Base-by-base conservation (phyloP, 2,888 invertebrate species). In the Acheta domesticus region DNA sequence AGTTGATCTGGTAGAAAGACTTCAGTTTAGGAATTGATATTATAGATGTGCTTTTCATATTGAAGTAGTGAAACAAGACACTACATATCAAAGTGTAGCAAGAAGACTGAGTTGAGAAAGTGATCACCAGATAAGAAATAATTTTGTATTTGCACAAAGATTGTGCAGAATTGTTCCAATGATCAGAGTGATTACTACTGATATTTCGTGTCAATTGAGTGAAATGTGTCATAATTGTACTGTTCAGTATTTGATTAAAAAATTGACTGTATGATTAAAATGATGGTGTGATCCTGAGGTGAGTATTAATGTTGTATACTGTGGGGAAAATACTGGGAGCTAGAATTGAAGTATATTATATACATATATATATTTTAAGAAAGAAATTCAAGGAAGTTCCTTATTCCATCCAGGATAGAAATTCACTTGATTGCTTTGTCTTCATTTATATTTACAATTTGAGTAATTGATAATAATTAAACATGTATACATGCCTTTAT, bases 201-300 rank as follows among this genome's bases (percentile, higher is more conserved):
- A 62, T 62, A 62, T 62, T 62, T 62, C n/a, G 62, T 62, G 62
- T 62, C 62, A 62, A 62, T 62, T 62, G 62, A 62, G n/a, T 62
- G 62, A 62, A 62, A n/a, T 62, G 62, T n/a, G n/a, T 19, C 62
- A 14, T 62, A 62, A 62, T 19, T 62, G 36, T 62, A 62, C 14
- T 62, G 62, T 62, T 62, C 62, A 19, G 62, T 62, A 62, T 62
- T 62, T 62, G 62, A 62, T 62, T 19, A 14, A 62, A 36, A 62
- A 62, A 5, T 19, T 62, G 62, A 62, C n/a, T 62, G 62, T n/a
- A 36, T 36, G 36, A 36, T 36, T 4, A 36, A 36, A 36, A 36
- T 62, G 16, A 19, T 62, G 62, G 62, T 62, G n/a, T 62, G 62
- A 62, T 19, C 14, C 14, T 62, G 36, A 36, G 62, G 62, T 62